phyloP scores from a whole-genome alignment of 2,113 vertebrate species.

The Astur gentilis region DNA sequence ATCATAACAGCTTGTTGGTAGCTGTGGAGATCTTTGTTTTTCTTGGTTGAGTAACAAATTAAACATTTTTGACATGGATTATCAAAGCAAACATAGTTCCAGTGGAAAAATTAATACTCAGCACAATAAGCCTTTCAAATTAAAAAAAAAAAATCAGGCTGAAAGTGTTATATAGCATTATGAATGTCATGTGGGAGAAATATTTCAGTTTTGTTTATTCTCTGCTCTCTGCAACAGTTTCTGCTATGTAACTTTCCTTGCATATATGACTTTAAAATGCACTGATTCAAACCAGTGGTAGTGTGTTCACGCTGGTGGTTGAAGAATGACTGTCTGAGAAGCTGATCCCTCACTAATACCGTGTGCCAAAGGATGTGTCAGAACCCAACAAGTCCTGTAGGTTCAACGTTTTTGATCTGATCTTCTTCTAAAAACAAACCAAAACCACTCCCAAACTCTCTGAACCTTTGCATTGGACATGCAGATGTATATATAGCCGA shows the following conservation, averaged over 20 bases:
- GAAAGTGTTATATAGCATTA: not conserved
- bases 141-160: not conserved
- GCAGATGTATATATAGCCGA: not conserved
- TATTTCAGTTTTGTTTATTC: not conserved
- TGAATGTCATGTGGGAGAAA: not conserved
- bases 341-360: not conserved
- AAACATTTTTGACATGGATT: not conserved
- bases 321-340: not conserved
- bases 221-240: not conserved
- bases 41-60: not conserved
- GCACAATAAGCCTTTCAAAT: not conserved
- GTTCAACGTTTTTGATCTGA: not conserved
- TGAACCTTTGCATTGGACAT: not conserved
- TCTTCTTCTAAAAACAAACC: not conserved
- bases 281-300: not conserved
- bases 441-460: not conserved
- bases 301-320: not conserved
- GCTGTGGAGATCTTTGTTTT: not conserved
- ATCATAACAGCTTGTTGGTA: not conserved
- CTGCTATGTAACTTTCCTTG: not conserved
- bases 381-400: not conserved
- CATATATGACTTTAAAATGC: not conserved
- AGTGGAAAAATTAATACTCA: not conserved
- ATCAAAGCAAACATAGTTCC: not conserved
- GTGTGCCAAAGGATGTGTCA: not conserved